These are phyloP conservation scores for Aleiodes alternator DNA, from an alignment of 2,888 invertebrate genomes.

Conservation along the genomic window DNA sequence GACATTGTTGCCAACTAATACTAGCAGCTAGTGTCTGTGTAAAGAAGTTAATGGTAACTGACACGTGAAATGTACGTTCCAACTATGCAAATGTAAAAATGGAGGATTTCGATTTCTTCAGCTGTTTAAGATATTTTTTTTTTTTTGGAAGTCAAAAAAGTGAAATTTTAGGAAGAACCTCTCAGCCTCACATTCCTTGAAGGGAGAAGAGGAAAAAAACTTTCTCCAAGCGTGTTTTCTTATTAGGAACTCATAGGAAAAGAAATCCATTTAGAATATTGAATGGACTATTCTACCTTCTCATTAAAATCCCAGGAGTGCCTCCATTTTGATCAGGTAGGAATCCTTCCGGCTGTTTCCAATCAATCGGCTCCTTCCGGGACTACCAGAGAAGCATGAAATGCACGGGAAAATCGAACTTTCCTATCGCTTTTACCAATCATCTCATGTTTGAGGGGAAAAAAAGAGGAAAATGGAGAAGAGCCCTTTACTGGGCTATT, in stretches of 20 bases:
- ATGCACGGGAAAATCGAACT: slow-evolving; percentile 73
- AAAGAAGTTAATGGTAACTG: slow-evolving; percentile 47
- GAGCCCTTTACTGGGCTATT: slow-evolving; percentile 2
- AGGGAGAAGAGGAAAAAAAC: slow-evolving; percentile 53
- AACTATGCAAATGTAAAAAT: too few relatives aligned
- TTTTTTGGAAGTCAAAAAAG: slow-evolving; percentile 60
- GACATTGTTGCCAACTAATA: background rate
- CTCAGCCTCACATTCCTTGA: background rate
- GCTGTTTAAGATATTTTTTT: too few relatives aligned
- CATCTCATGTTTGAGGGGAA: slow-evolving; percentile 20
- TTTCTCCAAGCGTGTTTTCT: slow-evolving; percentile 66
- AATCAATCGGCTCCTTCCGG: slow-evolving; percentile 75
- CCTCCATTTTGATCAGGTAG: slow-evolving; percentile 60
- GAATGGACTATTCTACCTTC: slow-evolving; percentile 18
- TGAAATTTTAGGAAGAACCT: slow-evolving; percentile 43
- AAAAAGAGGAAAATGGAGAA: slow-evolving; percentile 56
- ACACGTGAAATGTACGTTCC: background rate
- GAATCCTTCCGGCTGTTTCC: slow-evolving; percentile 71
- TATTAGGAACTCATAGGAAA: slow-evolving; percentile 68
- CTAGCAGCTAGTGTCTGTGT: slow-evolving; percentile 12
- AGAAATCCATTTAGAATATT: slow-evolving; percentile 29
- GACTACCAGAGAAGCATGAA: slow-evolving; percentile 73
- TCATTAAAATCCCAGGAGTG: background rate
- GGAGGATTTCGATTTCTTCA: too few relatives aligned
- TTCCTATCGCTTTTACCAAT: slow-evolving; percentile 70